These are phyloP conservation scores for Parazoanthus atlanticus DNA, from an alignment of 92 coral and sea anemone species.

Conservation along the genomic window DNA sequence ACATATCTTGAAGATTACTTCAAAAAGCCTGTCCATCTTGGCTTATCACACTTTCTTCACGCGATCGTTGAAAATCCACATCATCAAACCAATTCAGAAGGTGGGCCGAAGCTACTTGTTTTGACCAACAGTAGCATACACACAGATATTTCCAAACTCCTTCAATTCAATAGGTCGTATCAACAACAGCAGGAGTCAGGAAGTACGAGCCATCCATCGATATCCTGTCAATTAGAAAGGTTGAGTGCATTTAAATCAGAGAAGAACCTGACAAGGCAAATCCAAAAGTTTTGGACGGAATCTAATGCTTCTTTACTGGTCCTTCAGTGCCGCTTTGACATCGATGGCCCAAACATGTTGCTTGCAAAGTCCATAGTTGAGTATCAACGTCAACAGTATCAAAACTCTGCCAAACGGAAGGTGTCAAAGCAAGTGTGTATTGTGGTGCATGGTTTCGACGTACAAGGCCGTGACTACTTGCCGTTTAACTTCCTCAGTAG, in stretches of 20 bases:
- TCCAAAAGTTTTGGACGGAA: slow-evolving; percentile 43
- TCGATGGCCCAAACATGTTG: slow-evolving; percentile 28
- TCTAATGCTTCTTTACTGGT: slow-evolving; percentile 38
- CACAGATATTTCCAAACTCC: slow-evolving; percentile 35
- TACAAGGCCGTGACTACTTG: too few species aligned
- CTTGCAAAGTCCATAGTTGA: too few species aligned
- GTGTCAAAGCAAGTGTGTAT: too few species aligned
- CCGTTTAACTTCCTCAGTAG: too few species aligned
- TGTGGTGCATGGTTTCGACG: too few species aligned
- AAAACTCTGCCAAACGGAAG: too few species aligned
- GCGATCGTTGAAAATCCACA: background rate
- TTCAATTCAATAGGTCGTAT: background rate
- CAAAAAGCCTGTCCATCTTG: slow-evolving; percentile 37
- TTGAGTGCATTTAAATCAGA: slow-evolving; percentile 54
- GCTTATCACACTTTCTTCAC: slow-evolving; percentile 28
- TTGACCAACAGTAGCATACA: slow-evolving; percentile 53
- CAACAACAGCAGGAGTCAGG: too few species aligned
- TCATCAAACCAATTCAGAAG: background rate
- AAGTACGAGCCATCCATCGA: too few species aligned
- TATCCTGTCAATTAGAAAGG: slow-evolving; percentile 43
- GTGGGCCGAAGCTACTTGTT: slow-evolving; percentile 44
- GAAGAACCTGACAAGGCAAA: slow-evolving; percentile 42
- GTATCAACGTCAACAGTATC: too few species aligned
- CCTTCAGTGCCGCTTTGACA: slow-evolving; percentile 51
- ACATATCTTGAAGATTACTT: slow-evolving; percentile 21